A percentile compares a stretch with the other conserved stretches of the same genome.
Evolutionary conservation across 2,113 vertebrate species (phyloP).

Genomic region (Panthera tigris): DNA sequence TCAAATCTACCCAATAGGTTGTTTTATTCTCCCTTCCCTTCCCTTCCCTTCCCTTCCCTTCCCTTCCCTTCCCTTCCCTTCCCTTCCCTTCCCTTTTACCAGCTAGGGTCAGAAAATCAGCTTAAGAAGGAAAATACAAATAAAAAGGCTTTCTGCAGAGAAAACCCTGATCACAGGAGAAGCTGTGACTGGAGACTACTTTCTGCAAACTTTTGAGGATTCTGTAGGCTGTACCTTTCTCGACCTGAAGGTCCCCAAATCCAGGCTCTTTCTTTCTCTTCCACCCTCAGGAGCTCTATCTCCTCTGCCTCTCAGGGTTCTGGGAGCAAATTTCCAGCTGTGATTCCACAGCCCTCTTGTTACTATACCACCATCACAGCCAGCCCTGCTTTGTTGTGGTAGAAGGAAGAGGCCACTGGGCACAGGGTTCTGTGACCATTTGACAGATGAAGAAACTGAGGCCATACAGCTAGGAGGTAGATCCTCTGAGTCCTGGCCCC

Average conservation of each 20-base stretch:
- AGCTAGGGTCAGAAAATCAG: not conserved
- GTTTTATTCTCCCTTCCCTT: too few relatives aligned
- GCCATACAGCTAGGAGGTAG: not conserved
- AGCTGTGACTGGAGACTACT: not conserved
- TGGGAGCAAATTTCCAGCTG: not conserved
- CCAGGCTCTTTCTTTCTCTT: not conserved
- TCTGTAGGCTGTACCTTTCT: not conserved
- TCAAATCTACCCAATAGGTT: not conserved
- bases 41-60: accelerated
- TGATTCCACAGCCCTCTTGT: not conserved
- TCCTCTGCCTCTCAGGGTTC: not conserved
- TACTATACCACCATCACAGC: not conserved
- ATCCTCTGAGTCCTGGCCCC: not conserved
- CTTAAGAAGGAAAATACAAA: not conserved
- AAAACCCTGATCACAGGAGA: not conserved
- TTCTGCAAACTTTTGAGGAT: not conserved
- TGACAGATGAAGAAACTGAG: not conserved
- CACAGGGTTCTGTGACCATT: not conserved
- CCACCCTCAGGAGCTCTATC: not conserved
- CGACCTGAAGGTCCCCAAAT: not conserved
- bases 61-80: not conserved
- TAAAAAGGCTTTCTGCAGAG: not conserved
- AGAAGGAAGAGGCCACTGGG: not conserved
- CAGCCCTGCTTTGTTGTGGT: not conserved
- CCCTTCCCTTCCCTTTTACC: not conserved